These are phyloP conservation scores for Sitodiplosis mosellana DNA, from an alignment of 1,140 invertebrate genomes.

Conservation along the genomic window DNA sequence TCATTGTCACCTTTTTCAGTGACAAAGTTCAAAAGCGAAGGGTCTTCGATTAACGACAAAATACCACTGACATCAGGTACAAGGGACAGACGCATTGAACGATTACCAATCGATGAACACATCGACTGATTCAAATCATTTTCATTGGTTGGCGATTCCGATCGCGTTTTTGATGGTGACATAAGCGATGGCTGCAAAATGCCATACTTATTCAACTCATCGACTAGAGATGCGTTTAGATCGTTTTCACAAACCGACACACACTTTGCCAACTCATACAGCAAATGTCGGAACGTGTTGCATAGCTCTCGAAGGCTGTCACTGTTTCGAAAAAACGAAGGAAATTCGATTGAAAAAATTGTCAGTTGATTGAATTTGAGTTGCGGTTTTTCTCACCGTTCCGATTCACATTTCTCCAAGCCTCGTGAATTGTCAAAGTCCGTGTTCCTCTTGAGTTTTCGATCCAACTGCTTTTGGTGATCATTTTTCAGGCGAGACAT, in stretches of 20 bases:
- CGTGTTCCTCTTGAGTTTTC: conserved; percentile 31
- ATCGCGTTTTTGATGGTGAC: no score
- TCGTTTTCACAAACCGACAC: conserved; percentile 56
- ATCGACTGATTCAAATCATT: conserved; percentile 2
- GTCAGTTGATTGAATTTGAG: no score
- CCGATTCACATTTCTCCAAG: conserved; percentile 33
- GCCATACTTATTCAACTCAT: conserved; percentile 27
- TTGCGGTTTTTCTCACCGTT: conserved; percentile 12
- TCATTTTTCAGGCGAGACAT: conserved; percentile 27
- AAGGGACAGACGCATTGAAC: conserved; percentile 31
- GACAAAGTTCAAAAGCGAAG: conserved; percentile 20
- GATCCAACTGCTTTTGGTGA: conserved; percentile 23
- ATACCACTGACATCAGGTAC: conserved; percentile 45
- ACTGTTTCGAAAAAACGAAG: no score
- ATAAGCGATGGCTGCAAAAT: no score
- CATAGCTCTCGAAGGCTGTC: conserved; percentile 22
- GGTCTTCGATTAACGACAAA: conserved; percentile 26
- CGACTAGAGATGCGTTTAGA: conserved; percentile 49
- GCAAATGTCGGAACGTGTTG: conserved; percentile 23
- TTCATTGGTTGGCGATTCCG: no score
- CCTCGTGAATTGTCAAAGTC: conserved; percentile 34
- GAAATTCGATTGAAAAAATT: no score
- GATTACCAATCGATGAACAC: conserved; percentile 5
- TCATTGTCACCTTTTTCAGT: conserved; percentile 13
- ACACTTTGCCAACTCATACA: conserved; percentile 47